These are phyloP conservation scores for Phenganax subtilis DNA, from an alignment of 92 coral and sea anemone genomes.

Conservation along the genomic window DNA sequence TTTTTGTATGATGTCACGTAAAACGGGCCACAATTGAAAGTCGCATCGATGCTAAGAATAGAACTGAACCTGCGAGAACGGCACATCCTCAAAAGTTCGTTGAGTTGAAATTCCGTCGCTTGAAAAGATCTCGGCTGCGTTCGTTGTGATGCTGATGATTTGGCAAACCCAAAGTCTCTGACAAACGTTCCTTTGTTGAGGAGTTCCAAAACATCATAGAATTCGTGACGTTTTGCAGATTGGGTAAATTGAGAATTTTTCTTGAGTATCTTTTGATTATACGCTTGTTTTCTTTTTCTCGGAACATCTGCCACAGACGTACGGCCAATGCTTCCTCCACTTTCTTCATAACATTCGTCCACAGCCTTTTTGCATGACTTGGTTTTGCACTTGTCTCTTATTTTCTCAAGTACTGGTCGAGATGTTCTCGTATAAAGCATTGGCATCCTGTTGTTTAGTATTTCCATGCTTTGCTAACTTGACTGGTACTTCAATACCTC, in stretches of 20 bases:
- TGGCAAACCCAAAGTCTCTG: slow-evolving; percentile 50
- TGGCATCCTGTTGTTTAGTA: slow-evolving; percentile 50
- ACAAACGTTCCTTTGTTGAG: slow-evolving; percentile 55
- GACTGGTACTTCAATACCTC: slow-evolving; percentile 52
- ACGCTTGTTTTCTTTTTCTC: slow-evolving; percentile 48
- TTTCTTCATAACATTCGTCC: slow-evolving; percentile 57
- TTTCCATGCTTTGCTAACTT: slow-evolving; percentile 54
- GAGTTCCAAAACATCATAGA: slow-evolving; percentile 49
- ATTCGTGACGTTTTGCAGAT: slow-evolving; percentile 42
- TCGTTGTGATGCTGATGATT: slow-evolving; percentile 46
- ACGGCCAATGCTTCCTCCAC: slow-evolving; percentile 51
- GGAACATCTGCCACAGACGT: slow-evolving; percentile 53
- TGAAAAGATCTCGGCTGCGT: slow-evolving; percentile 55
- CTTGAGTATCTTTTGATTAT: slow-evolving; percentile 40
- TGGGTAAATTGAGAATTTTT: not conserved
- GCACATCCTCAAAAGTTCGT: slow-evolving; percentile 42
- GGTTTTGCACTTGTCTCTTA: slow-evolving; percentile 42
- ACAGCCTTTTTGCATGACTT: slow-evolving; percentile 49
- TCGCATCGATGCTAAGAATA: slow-evolving; percentile 55
- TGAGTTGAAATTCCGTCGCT: slow-evolving; percentile 44
- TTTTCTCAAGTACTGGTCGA: slow-evolving; percentile 42
- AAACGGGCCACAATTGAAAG: slow-evolving; percentile 57
- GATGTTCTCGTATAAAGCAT: slow-evolving; percentile 55
- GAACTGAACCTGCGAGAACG: slow-evolving; percentile 35
- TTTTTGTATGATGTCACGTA: slow-evolving; percentile 45